Base-by-base conservation (phyloP, 2,797 vertebrate genomes). In the Zalophus californianus region DNA sequence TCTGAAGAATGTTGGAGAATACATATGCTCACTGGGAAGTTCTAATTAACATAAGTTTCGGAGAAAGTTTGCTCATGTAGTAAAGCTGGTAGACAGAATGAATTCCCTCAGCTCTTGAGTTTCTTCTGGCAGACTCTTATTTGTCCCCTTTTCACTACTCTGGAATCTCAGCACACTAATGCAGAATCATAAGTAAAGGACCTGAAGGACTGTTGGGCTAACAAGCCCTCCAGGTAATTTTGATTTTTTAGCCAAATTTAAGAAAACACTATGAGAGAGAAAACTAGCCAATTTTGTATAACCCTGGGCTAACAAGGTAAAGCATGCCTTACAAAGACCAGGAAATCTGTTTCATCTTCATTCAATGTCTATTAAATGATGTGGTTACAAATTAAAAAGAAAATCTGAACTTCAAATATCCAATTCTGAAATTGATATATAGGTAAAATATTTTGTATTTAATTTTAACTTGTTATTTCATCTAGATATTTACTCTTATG, bases 381-480 rank as follows among this genome's bases (percentile, higher is more conserved):
- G 41, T 77, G 41, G 3, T 85, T 70, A 87, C 11, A 92, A 82
- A 58, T 50, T 78, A 35, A 60, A 95, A 88, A 66, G 56, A 82
- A 92, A 73, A n/a, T 88, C 70, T 92, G 23, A 78, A 96, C 60
- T 90, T 86, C 35, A 91, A 94, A 93, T 94, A 89, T 21, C 96
- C 32, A 86, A 86, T 66, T 83, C 72, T 93, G 35, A 93, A 88
- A 94, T 3, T 75, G 73, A 50, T 75, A 25, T 7, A 52, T 82
- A 60, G 29, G 10, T 44, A 56, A 90, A 93, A 78, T 52, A 35
- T 38, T 91, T 84, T 78, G 1, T 64, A 92, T 58, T 94, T 82
- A 54, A 73, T 72, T 92, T 82, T 70, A 56, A 90, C 18, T 64
- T 68, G 13, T 60, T 87, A 56, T 93, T 84, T 91, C 27, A 94